phyloP scores from a whole-genome alignment of 2,113 vertebrate species.

The Antidorcas marsupialis region DNA sequence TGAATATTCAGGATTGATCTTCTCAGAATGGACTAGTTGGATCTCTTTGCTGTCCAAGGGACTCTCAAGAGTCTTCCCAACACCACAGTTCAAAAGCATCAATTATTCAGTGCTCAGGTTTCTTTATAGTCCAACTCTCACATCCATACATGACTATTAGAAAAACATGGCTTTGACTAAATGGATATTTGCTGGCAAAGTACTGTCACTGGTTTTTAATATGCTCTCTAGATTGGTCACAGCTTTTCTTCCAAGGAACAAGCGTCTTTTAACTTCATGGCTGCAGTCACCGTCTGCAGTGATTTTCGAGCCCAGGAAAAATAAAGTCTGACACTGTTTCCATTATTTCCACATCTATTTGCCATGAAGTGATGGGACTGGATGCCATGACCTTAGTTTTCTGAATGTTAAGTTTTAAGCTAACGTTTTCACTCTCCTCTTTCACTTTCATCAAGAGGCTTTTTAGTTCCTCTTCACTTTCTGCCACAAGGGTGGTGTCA shows the following conservation, averaged over 20 bases:
- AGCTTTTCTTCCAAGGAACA: not conserved
- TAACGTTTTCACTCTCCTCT: not conserved
- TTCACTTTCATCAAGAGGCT: not conserved
- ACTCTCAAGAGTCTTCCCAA: not conserved
- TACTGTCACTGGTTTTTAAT: not conserved
- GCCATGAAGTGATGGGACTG: not conserved
- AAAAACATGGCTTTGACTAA: not conserved
- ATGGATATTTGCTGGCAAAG: not conserved
- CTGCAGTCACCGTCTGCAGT: not conserved
- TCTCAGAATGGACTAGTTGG: not conserved
- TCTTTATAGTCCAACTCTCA: not conserved
- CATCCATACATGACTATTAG: not conserved
- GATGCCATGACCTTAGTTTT: not conserved
- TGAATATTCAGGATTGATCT: not conserved
- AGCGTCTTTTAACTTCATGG: not conserved
- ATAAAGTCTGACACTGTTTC: not conserved
- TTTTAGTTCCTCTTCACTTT: not conserved
- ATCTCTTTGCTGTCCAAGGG: not conserved
- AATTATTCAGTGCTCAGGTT: not conserved
- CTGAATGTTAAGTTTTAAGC: not conserved
- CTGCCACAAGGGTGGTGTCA: not conserved
- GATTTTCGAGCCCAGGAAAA: not conserved
- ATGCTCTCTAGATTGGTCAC: not conserved
- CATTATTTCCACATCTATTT: not conserved
- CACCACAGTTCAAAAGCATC: not conserved